A percentile compares a stretch with the other conserved stretches of the same genome.
These are phyloP conservation scores for Drosophila prostipennis DNA, from an alignment of 2,888 invertebrate genomes.

Conservation along the genomic window DNA sequence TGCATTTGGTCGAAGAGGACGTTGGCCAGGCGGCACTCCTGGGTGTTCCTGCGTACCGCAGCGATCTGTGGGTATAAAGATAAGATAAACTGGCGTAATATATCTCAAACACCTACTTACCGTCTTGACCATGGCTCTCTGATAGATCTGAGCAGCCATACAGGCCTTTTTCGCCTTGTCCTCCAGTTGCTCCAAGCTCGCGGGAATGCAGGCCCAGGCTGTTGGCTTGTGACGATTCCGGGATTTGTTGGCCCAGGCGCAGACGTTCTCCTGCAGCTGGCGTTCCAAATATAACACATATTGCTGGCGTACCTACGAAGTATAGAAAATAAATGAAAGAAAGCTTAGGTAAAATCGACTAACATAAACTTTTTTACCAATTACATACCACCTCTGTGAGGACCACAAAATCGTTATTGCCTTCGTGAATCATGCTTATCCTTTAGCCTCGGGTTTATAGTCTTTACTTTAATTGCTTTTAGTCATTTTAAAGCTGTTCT, in stretches of 20 bases:
- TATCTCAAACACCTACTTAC: constrained; percentile 51
- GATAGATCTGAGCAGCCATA: constrained; percentile 79
- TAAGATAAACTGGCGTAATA: background rate
- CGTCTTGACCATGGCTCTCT: constrained; percentile 81
- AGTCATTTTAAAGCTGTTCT: constrained; percentile 3
- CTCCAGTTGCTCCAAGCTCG: constrained; percentile 72
- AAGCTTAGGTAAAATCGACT: background rate
- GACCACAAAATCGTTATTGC: constrained; percentile 49
- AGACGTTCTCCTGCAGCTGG: constrained; percentile 73
- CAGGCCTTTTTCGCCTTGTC: constrained; percentile 76
- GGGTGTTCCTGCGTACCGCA: constrained; percentile 72
- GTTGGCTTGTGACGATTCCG: constrained; percentile 67
- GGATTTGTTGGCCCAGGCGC: constrained; percentile 59
- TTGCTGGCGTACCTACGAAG: constrained; percentile 76
- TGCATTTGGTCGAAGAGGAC: constrained; percentile 64
- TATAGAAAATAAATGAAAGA: background rate
- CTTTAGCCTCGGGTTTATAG: background rate
- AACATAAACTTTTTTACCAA: background rate
- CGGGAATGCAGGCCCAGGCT: constrained; percentile 60
- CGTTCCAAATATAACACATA: constrained; percentile 79
- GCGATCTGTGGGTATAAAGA: constrained; percentile 63
- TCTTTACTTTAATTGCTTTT: background rate
- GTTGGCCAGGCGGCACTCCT: constrained; percentile 69
- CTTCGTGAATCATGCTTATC: constrained; percentile 45
- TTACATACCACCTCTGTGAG: constrained; percentile 67